Conservation (phyloP, 2,888 invertebrate genomes). For the Dryomyza anilis region DNA sequence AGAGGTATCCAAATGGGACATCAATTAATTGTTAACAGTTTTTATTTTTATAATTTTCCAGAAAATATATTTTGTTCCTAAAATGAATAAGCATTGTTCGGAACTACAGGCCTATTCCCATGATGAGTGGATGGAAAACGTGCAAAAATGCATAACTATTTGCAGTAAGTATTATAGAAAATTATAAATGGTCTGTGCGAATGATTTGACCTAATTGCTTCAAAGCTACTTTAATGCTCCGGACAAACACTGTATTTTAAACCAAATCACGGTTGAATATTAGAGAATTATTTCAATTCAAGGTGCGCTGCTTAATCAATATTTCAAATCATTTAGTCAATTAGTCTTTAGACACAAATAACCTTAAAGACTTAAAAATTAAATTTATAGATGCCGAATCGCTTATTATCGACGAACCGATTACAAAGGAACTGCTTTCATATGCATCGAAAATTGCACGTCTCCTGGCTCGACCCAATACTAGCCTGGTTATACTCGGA, state of each 20-base stretch:
- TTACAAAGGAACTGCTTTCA: conserved; percentile 72
- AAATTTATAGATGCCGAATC: conserved; percentile 68
- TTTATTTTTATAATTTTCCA: conserved; percentile 30
- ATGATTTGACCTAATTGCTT: not conserved
- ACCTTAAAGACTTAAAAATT: not conserved
- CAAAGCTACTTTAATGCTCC: not conserved
- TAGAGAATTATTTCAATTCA: too few relatives aligned
- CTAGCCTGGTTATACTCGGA: conserved; percentile 65
- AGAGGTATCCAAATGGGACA: conserved; percentile 45
- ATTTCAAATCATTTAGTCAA: too few relatives aligned
- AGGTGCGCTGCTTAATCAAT: too few relatives aligned
- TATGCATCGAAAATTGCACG: conserved; percentile 70
- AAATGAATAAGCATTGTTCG: conserved; percentile 36
- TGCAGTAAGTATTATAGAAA: conserved; percentile 65
- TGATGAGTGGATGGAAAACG: conserved; percentile 69
- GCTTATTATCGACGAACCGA: conserved; percentile 67
- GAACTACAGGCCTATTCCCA: conserved; percentile 61
- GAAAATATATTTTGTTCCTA: conserved; percentile 58
- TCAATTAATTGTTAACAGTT: not conserved
- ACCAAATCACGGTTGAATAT: too few relatives aligned
- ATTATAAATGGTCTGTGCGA: not conserved
- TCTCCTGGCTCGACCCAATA: conserved; percentile 66
- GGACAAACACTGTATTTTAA: too few relatives aligned
- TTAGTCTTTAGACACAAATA: too few relatives aligned
- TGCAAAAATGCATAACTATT: conserved; percentile 69